Evolutionary conservation across 2,888 invertebrate species (phyloP).

Genomic region (Acanthosepion lycidas): DNA sequence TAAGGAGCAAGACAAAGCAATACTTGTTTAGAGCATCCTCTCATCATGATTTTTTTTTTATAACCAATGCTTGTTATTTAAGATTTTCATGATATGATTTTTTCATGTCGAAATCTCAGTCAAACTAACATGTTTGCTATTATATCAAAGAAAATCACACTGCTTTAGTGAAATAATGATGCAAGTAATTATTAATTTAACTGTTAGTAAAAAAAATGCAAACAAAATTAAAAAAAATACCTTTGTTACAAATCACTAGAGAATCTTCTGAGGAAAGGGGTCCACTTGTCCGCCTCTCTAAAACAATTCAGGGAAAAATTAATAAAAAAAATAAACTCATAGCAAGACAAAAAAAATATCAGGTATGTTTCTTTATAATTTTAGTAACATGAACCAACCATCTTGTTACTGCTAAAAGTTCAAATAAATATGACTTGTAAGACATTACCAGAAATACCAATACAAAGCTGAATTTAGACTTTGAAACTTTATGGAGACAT

Average conservation of each 20-base stretch:
- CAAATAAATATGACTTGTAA: neutral
- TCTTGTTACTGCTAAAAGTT: neutral
- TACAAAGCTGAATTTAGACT: neutral
- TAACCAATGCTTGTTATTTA: no score
- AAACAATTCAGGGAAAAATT: neutral
- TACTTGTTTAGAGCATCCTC: no score
- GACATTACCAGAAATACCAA: neutral
- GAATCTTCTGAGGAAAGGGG: slow-evolving; percentile 20
- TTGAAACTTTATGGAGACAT: neutral
- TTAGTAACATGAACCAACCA: neutral
- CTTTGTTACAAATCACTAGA: neutral
- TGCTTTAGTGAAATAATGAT: no score
- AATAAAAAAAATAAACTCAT: neutral
- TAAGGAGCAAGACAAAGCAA: no score
- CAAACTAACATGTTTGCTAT: no score
- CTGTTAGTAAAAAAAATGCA: neutral
- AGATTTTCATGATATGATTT: no score
- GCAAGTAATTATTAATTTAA: no score
- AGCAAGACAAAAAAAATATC: neutral
- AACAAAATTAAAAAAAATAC: neutral
- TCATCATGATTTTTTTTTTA: no score
- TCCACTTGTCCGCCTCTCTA: slow-evolving; percentile 7
- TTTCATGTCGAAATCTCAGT: no score
- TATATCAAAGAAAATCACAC: no score
- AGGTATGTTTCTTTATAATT: neutral